Percentiles rank a stretch among this genome's conserved stretches.
Evolutionary conservation across 2,888 invertebrate species (phyloP).

Genomic region (Pogonocherus hispidulus): DNA sequence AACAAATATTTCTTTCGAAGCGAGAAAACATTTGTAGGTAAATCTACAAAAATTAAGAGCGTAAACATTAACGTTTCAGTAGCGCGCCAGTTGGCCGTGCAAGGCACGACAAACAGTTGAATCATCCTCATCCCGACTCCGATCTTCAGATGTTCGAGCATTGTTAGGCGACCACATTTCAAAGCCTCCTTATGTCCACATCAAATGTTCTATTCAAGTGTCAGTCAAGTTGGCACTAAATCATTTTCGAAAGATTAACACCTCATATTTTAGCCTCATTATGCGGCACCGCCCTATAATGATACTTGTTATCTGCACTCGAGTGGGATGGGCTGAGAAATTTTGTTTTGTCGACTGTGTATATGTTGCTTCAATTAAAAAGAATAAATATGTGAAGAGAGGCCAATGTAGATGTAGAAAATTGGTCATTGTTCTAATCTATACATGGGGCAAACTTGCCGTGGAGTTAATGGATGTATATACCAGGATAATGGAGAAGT

Average conservation of each 20-base stretch:
- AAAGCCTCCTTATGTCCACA: constrained; percentile 62
- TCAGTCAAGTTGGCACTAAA: constrained; percentile 66
- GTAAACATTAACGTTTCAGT: constrained; percentile 7
- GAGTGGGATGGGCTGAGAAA: constrained; percentile 54
- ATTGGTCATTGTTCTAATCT: too few relatives aligned
- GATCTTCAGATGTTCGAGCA: constrained; percentile 61
- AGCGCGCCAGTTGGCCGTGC: constrained; percentile 17
- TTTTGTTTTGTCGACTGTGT: constrained; percentile 16
- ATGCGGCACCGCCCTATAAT: constrained; percentile 59
- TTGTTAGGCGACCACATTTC: constrained; percentile 61
- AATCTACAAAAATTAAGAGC: too few relatives aligned
- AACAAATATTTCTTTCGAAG: too few relatives aligned
- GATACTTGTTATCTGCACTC: constrained; percentile 61
- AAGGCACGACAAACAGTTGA: constrained; percentile 56
- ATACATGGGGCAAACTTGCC: too few relatives aligned
- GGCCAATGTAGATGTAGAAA: too few relatives aligned
- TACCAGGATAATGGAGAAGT: too few relatives aligned
- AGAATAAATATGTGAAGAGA: not conserved
- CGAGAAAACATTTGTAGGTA: too few relatives aligned
- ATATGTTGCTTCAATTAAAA: constrained; percentile 10
- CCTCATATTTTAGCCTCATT: constrained; percentile 61
- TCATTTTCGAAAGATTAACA: constrained; percentile 66
- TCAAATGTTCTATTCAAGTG: constrained; percentile 62
- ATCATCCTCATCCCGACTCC: constrained; percentile 58
- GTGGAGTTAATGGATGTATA: too few relatives aligned